These are phyloP conservation scores for Podotricha telesiphe DNA, from an alignment of 2,888 invertebrate genomes.

Conservation along the genomic window DNA sequence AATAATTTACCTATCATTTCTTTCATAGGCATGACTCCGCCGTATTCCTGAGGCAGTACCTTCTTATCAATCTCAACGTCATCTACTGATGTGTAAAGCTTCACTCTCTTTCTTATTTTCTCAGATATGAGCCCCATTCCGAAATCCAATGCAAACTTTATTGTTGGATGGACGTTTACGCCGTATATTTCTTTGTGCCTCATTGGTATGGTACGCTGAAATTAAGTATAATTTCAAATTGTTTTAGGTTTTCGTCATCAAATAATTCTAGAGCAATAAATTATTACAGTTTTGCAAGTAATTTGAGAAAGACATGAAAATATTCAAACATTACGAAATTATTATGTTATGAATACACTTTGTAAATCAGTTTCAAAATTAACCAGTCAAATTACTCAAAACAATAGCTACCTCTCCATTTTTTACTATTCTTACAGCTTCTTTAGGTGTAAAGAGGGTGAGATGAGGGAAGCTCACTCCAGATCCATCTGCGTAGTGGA, in stretches of 20 bases:
- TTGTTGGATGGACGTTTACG: slow-evolving; percentile 88
- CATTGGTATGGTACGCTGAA: slow-evolving; percentile 89
- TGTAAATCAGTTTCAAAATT: too few relatives aligned
- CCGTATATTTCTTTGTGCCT: slow-evolving; percentile 91
- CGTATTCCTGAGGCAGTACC: slow-evolving; percentile 91
- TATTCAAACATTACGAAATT: too few relatives aligned
- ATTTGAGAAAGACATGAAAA: too few relatives aligned
- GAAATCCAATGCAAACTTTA: slow-evolving; percentile 90
- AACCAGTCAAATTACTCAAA: not conserved
- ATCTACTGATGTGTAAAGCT: slow-evolving; percentile 85
- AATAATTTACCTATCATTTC: slow-evolving; percentile 89
- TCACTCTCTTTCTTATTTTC: slow-evolving; percentile 88
- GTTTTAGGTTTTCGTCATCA: not conserved
- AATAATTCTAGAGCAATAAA: too few relatives aligned
- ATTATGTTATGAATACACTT: too few relatives aligned
- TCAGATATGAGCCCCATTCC: slow-evolving; percentile 90
- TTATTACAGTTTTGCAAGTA: too few relatives aligned
- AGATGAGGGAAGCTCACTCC: slow-evolving; percentile 90
- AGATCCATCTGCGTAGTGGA: slow-evolving; percentile 90
- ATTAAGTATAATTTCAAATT: slow-evolving; percentile 35
- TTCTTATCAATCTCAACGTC: slow-evolving; percentile 85
- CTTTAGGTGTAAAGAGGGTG: slow-evolving; percentile 90
- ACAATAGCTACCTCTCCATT: slow-evolving; percentile 87
- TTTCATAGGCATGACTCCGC: slow-evolving; percentile 91
- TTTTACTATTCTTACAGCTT: slow-evolving; percentile 90